Evolutionary conservation across 2,888 invertebrate species (phyloP).

Genomic region (Ferrisia virgata): DNA sequence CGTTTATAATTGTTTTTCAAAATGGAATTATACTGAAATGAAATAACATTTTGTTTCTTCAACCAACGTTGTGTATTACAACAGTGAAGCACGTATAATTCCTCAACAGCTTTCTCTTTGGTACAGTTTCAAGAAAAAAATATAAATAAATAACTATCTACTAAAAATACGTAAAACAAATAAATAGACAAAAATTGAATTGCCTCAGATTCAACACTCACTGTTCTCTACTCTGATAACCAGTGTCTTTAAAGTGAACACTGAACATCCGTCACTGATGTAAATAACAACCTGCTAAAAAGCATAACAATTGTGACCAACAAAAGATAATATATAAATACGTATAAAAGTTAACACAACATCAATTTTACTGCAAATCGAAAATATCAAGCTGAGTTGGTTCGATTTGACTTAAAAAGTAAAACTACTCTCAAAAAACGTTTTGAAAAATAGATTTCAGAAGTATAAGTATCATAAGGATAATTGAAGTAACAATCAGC

Average conservation of each 20-base stretch:
- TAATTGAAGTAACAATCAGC: too few species aligned
- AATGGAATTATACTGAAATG: too few species aligned
- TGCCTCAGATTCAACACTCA: slow-evolving; percentile 39
- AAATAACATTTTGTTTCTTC: too few species aligned
- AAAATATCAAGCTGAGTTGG: neutral
- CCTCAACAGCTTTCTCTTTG: neutral
- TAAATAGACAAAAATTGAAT: slow-evolving; percentile 34
- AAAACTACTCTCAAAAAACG: neutral
- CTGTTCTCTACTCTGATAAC: slow-evolving; percentile 42
- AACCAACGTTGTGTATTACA: too few species aligned
- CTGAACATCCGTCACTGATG: slow-evolving; percentile 44
- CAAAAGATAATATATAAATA: slow-evolving; percentile 23
- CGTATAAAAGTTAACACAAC: slow-evolving; percentile 6
- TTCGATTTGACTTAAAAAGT: neutral
- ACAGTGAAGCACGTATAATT: too few species aligned
- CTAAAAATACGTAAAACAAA: slow-evolving; percentile 10
- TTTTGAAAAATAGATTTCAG: neutral
- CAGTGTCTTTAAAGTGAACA: slow-evolving; percentile 38
- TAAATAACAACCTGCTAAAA: slow-evolving; percentile 37
- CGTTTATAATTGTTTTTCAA: too few species aligned
- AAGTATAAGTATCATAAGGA: too few species aligned
- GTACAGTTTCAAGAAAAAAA: neutral
- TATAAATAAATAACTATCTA: neutral
- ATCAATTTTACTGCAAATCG: neutral
- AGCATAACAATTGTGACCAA: slow-evolving; percentile 43